phyloP scores from a whole-genome alignment of 2,888 invertebrate genomes.

The Agonopterix arenella region DNA sequence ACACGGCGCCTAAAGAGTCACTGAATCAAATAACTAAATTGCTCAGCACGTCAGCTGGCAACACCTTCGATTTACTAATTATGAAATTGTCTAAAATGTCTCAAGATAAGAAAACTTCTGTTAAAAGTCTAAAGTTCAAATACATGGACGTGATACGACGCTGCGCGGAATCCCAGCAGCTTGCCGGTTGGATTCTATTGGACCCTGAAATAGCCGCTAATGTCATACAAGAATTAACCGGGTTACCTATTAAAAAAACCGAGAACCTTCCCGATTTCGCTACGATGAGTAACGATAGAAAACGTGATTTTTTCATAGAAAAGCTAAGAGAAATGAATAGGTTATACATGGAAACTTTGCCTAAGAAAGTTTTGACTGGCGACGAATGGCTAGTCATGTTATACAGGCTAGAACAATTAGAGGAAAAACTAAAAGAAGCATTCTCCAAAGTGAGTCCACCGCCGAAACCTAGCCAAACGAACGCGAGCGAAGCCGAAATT shows the following conservation, averaged over 20 bases:
- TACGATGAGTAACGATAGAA: constrained; percentile 36
- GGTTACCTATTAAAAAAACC: constrained; percentile 36
- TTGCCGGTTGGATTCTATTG: constrained; percentile 46
- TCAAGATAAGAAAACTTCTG: constrained; percentile 45
- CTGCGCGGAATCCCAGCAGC: constrained; percentile 51
- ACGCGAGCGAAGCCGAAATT: constrained; percentile 62
- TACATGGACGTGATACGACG: constrained; percentile 54
- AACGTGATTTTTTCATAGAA: constrained; percentile 50
- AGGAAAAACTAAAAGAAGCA: constrained; percentile 44
- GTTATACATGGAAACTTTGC: constrained; percentile 53
- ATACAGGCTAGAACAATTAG: constrained; percentile 53
- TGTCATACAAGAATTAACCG: constrained; percentile 55
- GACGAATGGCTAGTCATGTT: constrained; percentile 66
- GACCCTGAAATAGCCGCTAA: constrained; percentile 53
- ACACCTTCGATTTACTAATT: constrained; percentile 53
- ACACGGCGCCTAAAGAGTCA: constrained; percentile 41
- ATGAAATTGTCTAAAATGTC: constrained; percentile 55
- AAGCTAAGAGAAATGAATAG: constrained; percentile 50
- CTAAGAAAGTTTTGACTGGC: constrained; percentile 46
- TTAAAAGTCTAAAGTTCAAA: constrained; percentile 55
- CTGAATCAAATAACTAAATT: constrained; percentile 48
- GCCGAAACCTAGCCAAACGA: constrained; percentile 21
- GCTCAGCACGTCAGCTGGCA: constrained; percentile 44
- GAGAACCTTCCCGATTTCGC: constrained; percentile 42
- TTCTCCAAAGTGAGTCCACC: constrained; percentile 38